Base-by-base conservation (phyloP, 2,888 invertebrate genomes). In the Halictus quadricinctus region DNA sequence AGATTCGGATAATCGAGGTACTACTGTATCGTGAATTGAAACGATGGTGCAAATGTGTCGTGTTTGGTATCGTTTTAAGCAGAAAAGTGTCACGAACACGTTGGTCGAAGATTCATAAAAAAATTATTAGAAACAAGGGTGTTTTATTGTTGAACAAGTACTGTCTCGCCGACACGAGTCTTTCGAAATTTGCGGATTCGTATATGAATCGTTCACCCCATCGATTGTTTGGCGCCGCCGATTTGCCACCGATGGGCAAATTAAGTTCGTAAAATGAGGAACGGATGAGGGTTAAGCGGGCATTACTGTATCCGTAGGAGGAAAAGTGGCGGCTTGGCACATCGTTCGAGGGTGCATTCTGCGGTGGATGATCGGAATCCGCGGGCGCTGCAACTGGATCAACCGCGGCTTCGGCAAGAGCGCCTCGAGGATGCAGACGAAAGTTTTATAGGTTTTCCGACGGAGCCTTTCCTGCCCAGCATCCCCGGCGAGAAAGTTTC, bases 321-420 rank as follows among this genome's bases (percentile, higher is more conserved):
- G 69, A 76, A 78, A 76, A 76, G 72, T 54, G 15, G 70, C 46
- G 50, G 12, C n/a, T 25, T n/a, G 25, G 21, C 80, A 76, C 80
- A 76, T 48, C 76, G 77, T 84, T 86, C 79, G 66, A 66, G n/a
- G 13, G 18, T 41, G 73, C 72, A 60, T 73, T 58, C n/a, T n/a
- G 13, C 29, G 66, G 66, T 70, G 74, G 54, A 82, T 87, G 75
- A 83, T 74, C 72, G 70, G 58, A 79, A 79, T 75, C 74, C 69
- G 21, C 25, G 43, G 79, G 25, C 60, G 41, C 41, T 69, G 58
- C 58, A 66, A 41, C 25, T 64, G 13, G 46, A 76, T 64, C 64
- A 43, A 29, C 29, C 76, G 58, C 29, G 46, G 46, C 46, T 43
- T 36, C 29, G 60, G 60, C 12, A 18, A 46, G 48, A 76, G 43